phyloP scores from a whole-genome alignment of 2,797 vertebrate genomes.

The Lepus oiostolus region DNA sequence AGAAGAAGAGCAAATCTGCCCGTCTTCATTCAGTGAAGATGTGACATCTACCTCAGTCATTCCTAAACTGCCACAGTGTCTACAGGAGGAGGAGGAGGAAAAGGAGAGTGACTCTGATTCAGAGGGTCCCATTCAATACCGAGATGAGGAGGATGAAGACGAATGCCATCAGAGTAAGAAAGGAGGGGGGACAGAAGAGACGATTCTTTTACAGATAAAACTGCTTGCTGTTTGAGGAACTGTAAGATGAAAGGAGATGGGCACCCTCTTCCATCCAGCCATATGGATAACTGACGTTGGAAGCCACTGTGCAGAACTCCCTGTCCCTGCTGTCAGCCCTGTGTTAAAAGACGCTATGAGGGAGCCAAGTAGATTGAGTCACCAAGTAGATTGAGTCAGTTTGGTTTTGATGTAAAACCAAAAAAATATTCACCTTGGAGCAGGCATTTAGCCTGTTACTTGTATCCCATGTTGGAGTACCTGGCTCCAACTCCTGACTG shows the following conservation, averaged over 20 bases:
- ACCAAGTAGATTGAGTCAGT: neutral
- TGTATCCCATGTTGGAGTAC: too few species aligned
- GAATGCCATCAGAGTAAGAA: constrained; percentile 91
- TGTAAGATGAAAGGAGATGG: neutral
- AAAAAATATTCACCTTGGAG: neutral
- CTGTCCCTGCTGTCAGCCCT: neutral
- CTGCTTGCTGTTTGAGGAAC: constrained; percentile 16
- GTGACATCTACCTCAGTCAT: constrained; percentile 91
- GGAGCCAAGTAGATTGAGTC: neutral
- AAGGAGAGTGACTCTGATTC: constrained; percentile 96
- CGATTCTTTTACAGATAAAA: neutral
- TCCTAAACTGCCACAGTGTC: constrained; percentile 90
- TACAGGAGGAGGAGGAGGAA: constrained; percentile 91
- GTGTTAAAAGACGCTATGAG: neutral
- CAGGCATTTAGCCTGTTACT: neutral
- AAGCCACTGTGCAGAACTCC: neutral
- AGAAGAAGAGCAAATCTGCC: constrained; percentile 93
- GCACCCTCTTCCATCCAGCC: neutral
- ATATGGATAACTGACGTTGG: neutral
- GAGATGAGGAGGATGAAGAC: constrained; percentile 96
- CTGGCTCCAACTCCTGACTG: too few species aligned
- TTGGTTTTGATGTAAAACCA: neutral
- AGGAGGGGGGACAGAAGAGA: neutral
- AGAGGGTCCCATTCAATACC: constrained; percentile 94
- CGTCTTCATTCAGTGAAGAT: constrained; percentile 92